Percentiles rank a stretch among this genome's conserved stretches.
phyloP scores from a whole-genome alignment of 2,113 vertebrate species.

The Corydoras sp. region DNA sequence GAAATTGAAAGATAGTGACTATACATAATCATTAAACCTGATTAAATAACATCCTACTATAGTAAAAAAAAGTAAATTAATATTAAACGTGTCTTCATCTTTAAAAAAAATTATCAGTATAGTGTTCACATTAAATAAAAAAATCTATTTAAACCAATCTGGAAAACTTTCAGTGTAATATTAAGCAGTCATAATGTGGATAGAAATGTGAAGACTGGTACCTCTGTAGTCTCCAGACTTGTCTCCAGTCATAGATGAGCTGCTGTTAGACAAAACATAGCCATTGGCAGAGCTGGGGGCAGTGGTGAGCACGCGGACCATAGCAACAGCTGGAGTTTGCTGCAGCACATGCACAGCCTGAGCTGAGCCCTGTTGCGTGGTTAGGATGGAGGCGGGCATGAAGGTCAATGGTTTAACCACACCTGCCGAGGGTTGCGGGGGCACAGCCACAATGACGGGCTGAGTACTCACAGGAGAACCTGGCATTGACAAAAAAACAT shows the following conservation, averaged over 20 bases:
- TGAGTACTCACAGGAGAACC: constrained; percentile 90
- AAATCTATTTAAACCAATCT: no score
- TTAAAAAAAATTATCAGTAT: no score
- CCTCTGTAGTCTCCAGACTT: constrained; percentile 66
- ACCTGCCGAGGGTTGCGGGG: constrained; percentile 71
- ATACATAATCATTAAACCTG: no score
- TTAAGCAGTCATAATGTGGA: no score
- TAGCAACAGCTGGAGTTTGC: constrained; percentile 82
- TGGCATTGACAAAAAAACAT: constrained; percentile 41
- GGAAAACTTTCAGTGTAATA: no score
- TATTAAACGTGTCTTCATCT: no score
- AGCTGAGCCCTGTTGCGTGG: constrained; percentile 68
- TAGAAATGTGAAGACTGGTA: constrained; percentile 27
- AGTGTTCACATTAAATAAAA: no score
- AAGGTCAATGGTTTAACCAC: constrained; percentile 81
- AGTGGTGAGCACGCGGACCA: constrained; percentile 86
- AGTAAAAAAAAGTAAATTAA: no score
- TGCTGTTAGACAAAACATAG: constrained; percentile 77
- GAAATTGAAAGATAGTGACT: no score
- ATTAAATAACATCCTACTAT: no score
- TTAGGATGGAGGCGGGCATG: constrained; percentile 78
- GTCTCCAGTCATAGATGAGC: constrained; percentile 56
- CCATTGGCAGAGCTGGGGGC: constrained; percentile 80
- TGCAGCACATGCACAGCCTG: constrained; percentile 88
- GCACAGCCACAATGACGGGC: constrained; percentile 89